A percentile compares a stretch with the other conserved stretches of the same genome.
Evolutionary conservation across 2,113 vertebrate species (phyloP).

Genomic region (Notechis scutatus): DNA sequence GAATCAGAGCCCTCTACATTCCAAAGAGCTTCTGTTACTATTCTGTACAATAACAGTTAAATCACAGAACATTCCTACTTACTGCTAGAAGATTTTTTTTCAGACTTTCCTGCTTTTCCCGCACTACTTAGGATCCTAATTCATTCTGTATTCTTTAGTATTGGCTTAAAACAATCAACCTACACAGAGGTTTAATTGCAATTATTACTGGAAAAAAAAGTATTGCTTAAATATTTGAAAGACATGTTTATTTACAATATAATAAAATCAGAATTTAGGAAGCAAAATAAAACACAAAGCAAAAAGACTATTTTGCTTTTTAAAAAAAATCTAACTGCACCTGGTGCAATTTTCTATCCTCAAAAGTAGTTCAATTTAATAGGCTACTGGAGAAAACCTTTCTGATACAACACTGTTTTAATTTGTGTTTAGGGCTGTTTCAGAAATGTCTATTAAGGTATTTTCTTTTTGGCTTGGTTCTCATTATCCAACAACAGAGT

Average conservation of each 20-base stretch:
- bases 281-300: background rate
- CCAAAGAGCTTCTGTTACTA: background rate
- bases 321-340: background rate
- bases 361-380: rapidly evolving
- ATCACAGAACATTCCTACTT: background rate
- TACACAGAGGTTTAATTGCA: background rate
- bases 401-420: rapidly evolving
- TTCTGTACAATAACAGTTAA: background rate
- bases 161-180: background rate
- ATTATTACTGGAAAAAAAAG: background rate
- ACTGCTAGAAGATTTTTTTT: background rate
- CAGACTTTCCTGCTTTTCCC: background rate
- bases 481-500: background rate
- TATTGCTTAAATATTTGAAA: background rate
- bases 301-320: conserved; percentile 2
- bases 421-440: background rate
- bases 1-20: background rate
- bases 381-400: background rate
- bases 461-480: conserved; percentile 5
- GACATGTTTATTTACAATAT: background rate
- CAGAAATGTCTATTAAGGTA: conserved; percentile 26
- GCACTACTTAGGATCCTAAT: background rate
- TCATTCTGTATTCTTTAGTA: background rate
- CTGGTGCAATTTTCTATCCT: background rate
- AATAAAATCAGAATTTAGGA: background rate